Conservation (phyloP, 2,113 vertebrate species). For the Lipotes vexillifer region DNA sequence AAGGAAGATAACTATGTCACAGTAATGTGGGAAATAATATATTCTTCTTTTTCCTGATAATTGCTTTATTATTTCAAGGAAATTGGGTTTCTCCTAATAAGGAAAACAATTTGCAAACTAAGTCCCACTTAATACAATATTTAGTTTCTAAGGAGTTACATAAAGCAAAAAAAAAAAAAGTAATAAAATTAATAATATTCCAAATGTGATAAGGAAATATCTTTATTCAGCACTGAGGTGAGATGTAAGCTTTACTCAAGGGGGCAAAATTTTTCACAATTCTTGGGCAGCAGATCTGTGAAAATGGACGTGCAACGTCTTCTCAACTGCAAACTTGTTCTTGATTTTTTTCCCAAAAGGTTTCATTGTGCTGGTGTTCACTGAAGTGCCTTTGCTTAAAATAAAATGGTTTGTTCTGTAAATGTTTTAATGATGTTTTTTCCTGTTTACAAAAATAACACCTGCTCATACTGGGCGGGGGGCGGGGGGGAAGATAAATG, state of each 20-base stretch:
- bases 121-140: neutral
- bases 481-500: neutral
- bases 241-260: neutral
- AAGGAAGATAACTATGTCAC: neutral
- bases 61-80: neutral
- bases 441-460: conserved; percentile 14
- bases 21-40: neutral
- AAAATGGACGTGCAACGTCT: neutral
- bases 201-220: neutral
- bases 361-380: neutral
- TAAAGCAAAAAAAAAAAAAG: neutral
- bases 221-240: neutral
- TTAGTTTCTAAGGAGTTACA: neutral
- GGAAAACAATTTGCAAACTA: neutral
- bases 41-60: neutral
- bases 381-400: neutral
- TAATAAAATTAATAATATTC: neutral
- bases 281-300: neutral
- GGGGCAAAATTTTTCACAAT: neutral
- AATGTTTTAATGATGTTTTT: neutral
- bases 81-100: neutral
- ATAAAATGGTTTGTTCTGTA: conserved; percentile 4
- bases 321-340: neutral
- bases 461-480: neutral
- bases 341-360: neutral